Conservation (phyloP, 2,113 vertebrate genomes). For the Phrynosoma platyrhinos region DNA sequence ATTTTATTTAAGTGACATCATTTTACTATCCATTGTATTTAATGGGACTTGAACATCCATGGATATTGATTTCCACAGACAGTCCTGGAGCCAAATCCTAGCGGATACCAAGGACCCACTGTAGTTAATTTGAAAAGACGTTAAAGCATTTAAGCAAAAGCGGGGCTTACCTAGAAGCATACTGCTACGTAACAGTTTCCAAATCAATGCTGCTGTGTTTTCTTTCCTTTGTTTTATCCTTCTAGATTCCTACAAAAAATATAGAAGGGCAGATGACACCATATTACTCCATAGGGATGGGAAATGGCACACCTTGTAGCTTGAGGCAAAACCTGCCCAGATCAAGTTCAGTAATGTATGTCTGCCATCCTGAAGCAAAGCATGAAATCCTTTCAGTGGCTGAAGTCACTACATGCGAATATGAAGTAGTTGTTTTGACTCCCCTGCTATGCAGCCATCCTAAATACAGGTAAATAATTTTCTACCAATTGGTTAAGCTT, state of each 20-base stretch:
- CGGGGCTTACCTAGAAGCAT: neutral
- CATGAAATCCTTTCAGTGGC: conserved; percentile 97
- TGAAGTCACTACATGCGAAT: conserved; percentile 96
- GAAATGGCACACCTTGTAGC: conserved; percentile 92
- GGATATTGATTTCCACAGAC: too few species aligned
- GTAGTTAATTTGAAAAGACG: neutral
- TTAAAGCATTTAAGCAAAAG: neutral
- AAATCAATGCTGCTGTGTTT: conserved; percentile 39
- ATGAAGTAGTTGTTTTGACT: conserved; percentile 96
- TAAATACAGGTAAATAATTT: conserved; percentile 88
- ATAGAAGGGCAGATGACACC: conserved; percentile 98
- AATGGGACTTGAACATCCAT: too few species aligned
- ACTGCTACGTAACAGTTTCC: neutral
- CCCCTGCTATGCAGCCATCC: conserved; percentile 95
- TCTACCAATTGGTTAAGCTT: neutral
- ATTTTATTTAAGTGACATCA: too few species aligned
- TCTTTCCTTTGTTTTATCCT: conserved; percentile 2
- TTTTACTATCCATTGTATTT: too few species aligned
- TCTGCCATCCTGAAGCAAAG: conserved; percentile 97
- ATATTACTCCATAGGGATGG: conserved; percentile 91
- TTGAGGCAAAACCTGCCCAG: conserved; percentile 90
- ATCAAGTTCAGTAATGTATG: conserved; percentile 89
- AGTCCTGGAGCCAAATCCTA: neutral
- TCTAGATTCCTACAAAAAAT: conserved; percentile 88
- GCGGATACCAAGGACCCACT: too few species aligned